Base-by-base conservation (phyloP, 2,888 invertebrate species). In the Drosophila prolongata region DNA sequence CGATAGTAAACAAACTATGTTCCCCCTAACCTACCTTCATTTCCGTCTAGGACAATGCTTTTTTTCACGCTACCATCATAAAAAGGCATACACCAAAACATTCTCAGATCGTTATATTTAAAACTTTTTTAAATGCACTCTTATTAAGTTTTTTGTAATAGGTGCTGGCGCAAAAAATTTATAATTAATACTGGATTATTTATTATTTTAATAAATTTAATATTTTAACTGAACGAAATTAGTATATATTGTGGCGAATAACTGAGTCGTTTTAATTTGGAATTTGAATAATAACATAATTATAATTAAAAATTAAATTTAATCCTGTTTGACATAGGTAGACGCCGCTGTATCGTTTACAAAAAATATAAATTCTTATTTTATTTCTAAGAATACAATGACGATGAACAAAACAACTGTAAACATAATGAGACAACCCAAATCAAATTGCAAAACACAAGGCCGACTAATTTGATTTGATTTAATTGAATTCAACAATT, bases 391-490 rank as follows among this genome's bases (percentile, higher is more conserved):
- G 8, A 19, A 13, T 16, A 16, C 19, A 35, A 14, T 34, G 47
- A 34, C 35, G 19, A 49, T 49, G 49, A 34, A 49, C 49, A 49
- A 35, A 47, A 35, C 16, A 49, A 35, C 34, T 49, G 16, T 49
- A 49, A 49, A 49, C 49, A 49, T 49, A 49, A 35, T 16, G 11
- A 16, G 6, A 35, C 35, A 49, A 13, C 11, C 13, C 6, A 19
- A 24, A 24, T 11, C 3, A 30, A n/a, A n/a, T n/a, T 38, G 13
- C 11, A 38, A 38, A n/a, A 11, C 38, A n/a, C 38, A 38, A 49
- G 8, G 16, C 34, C 16, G 49, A 49, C 8, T 16, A 19, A 34
- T 49, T 35, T 49, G 16, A 49, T 49, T 49, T 49, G 16, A 49
- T 35, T 35, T 19, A 16, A 35, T 49, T 35, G 8, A 35, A 49